These are phyloP conservation scores for Semicossyphus pulcher DNA, from an alignment of 2,113 vertebrate species.

Conservation along the genomic window DNA sequence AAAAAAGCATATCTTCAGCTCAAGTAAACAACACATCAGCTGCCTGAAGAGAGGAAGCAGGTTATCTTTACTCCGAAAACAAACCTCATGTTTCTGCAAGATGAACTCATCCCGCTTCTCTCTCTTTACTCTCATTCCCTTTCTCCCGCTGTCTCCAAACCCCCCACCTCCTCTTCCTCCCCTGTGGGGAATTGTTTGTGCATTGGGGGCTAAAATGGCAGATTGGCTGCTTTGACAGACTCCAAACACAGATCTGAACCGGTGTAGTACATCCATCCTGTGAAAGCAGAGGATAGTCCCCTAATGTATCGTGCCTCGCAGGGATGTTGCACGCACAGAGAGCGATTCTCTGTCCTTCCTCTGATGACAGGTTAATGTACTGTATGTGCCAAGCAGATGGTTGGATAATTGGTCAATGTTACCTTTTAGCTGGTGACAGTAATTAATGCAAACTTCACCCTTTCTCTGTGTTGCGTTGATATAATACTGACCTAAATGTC, in stretches of 20 bases:
- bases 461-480: conserved; percentile 39
- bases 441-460: conserved; percentile 60
- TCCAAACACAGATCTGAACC: conserved; percentile 43
- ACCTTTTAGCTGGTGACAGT: conserved; percentile 47
- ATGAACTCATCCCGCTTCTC: conserved; percentile 25
- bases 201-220: conserved; percentile 31
- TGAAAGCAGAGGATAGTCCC: background rate
- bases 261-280: conserved; percentile 20
- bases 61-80: conserved; percentile 33
- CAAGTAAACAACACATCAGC: conserved; percentile 41
- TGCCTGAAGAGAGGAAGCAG: conserved; percentile 7
- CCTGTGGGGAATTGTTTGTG: conserved; percentile 57
- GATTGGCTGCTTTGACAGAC: conserved; percentile 54
- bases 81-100: conserved; percentile 35
- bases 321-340: conserved; percentile 18
- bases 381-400: conserved; percentile 55
- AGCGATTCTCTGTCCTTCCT: conserved; percentile 4
- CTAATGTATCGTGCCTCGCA: conserved; percentile 17
- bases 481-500: conserved; percentile 64
- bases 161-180: conserved; percentile 20
- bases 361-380: conserved; percentile 43
- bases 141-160: conserved; percentile 8
- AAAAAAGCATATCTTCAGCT: background rate
- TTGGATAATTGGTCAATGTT: conserved; percentile 66
- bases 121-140: background rate